A percentile compares a stretch with the other conserved stretches of the same genome.
phyloP scores from a whole-genome alignment of 2,113 vertebrate species.

The Forbesichthys agassizii region DNA sequence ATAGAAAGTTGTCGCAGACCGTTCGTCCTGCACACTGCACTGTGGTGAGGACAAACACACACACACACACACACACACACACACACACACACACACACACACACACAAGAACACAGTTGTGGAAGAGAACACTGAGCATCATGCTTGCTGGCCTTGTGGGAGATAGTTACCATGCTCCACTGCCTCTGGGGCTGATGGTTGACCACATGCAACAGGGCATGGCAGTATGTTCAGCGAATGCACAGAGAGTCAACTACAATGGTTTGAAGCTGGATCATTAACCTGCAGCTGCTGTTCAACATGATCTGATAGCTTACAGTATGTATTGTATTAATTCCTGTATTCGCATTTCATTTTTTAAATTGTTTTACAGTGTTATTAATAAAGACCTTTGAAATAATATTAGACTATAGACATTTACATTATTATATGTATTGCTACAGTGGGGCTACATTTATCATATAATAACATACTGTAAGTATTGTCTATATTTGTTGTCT shows the following conservation, averaged over 20 bases:
- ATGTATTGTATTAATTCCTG: too few relatives aligned
- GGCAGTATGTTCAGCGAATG: conserved; percentile 6
- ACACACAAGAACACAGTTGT: conserved; percentile 36
- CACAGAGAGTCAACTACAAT: conserved; percentile 19
- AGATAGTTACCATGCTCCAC: conserved; percentile 43
- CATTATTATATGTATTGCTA: background rate
- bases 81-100: background rate
- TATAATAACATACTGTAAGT: background rate
- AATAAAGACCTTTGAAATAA: background rate
- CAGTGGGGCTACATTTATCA: too few relatives aligned
- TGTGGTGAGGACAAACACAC: conserved; percentile 12
- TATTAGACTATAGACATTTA: background rate
- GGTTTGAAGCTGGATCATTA: conserved; percentile 22
- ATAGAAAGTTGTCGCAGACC: conserved; percentile 15
- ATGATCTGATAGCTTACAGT: background rate
- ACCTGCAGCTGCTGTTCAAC: background rate
- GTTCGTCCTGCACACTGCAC: conserved; percentile 17
- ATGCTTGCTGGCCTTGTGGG: conserved; percentile 33
- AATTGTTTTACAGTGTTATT: background rate
- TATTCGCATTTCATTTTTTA: too few relatives aligned
- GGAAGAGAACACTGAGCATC: conserved; percentile 54
- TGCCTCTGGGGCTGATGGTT: conserved; percentile 36
- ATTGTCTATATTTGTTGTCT: background rate
- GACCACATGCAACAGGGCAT: conserved; percentile 35
- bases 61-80: conserved; percentile 9